phyloP scores from a whole-genome alignment of 30 jellyfish, hydroid and myxozoan species.

The Aurelia sp. region DNA sequence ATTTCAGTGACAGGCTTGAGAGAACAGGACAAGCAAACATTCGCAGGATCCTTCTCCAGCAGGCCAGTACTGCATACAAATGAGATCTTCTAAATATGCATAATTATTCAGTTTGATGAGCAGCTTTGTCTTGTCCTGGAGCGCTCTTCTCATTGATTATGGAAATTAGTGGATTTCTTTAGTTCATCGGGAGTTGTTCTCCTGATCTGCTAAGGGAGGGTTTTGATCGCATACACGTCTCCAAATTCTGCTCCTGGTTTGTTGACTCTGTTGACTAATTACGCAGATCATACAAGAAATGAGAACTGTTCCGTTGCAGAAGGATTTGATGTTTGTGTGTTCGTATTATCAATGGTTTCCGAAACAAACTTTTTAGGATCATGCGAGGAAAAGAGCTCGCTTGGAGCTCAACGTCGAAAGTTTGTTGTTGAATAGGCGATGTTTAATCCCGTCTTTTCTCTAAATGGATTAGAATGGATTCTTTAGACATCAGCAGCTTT shows the following conservation, averaged over 20 bases:
- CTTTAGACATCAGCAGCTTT: neutral
- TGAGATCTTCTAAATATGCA: slow-evolving; percentile 63
- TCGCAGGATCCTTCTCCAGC: slow-evolving; percentile 47
- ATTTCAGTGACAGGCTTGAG: slow-evolving; percentile 52
- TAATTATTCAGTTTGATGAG: slow-evolving; percentile 59
- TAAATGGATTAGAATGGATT: slow-evolving; percentile 43
- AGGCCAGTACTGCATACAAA: slow-evolving; percentile 59
- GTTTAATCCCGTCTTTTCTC: slow-evolving; percentile 35
- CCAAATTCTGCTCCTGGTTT: too few species aligned
- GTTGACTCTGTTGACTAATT: too few species aligned
- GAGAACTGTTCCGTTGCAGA: too few species aligned
- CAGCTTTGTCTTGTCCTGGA: slow-evolving; percentile 76
- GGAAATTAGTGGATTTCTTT: slow-evolving; percentile 43
- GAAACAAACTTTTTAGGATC: too few species aligned
- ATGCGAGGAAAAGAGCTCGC: too few species aligned
- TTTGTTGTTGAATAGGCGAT: slow-evolving; percentile 23
- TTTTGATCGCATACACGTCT: too few species aligned
- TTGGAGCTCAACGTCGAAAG: neutral
- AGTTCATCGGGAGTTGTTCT: too few species aligned
- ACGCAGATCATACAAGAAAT: too few species aligned
- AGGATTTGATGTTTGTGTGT: too few species aligned
- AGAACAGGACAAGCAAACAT: slow-evolving; percentile 40
- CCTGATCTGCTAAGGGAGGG: too few species aligned
- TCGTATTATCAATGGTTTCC: too few species aligned
- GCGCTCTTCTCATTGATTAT: slow-evolving; percentile 64